Evolutionary conservation across 2,888 invertebrate genomes (phyloP).

Genomic region (Chouioia cunea): DNA sequence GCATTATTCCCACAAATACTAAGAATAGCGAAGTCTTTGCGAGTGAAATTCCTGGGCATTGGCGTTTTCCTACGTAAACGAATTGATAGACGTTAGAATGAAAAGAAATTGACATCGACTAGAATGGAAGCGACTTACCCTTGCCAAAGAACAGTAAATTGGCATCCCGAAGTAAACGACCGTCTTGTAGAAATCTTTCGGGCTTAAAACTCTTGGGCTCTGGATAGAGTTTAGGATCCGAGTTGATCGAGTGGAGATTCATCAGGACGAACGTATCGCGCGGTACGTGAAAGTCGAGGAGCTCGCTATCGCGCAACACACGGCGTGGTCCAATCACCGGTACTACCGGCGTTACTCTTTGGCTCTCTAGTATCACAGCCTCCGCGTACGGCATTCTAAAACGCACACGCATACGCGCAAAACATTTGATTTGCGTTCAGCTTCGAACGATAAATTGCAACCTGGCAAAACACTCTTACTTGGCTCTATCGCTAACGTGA

Average conservation of each 20-base stretch:
- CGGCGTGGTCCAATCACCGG: constrained; percentile 70
- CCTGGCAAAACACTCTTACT: constrained; percentile 57
- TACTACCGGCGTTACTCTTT: constrained; percentile 66
- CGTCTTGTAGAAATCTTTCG: constrained; percentile 73
- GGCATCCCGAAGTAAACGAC: constrained; percentile 54
- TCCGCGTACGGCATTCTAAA: constrained; percentile 70
- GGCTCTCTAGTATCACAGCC: constrained; percentile 69
- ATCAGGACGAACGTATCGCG: constrained; percentile 71
- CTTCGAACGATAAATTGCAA: constrained; percentile 1
- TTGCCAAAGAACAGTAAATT: constrained; percentile 66
- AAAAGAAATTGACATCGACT: neutral
- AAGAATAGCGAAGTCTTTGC: constrained; percentile 75
- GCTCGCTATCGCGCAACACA: constrained; percentile 70
- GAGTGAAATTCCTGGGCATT: constrained; percentile 76
- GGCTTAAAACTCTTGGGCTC: constrained; percentile 76
- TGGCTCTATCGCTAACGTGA: constrained; percentile 68
- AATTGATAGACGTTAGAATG: neutral
- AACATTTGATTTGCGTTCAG: neutral
- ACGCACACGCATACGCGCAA: constrained; percentile 29
- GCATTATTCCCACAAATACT: constrained; percentile 74
- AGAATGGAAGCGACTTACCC: constrained; percentile 57
- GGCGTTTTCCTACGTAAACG: constrained; percentile 72
- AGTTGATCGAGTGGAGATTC: constrained; percentile 72
- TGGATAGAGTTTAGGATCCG: constrained; percentile 72
- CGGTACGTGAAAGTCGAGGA: constrained; percentile 73